phyloP scores from a whole-genome alignment of 2,113 vertebrate genomes.

The Nycticorax nycticorax region DNA sequence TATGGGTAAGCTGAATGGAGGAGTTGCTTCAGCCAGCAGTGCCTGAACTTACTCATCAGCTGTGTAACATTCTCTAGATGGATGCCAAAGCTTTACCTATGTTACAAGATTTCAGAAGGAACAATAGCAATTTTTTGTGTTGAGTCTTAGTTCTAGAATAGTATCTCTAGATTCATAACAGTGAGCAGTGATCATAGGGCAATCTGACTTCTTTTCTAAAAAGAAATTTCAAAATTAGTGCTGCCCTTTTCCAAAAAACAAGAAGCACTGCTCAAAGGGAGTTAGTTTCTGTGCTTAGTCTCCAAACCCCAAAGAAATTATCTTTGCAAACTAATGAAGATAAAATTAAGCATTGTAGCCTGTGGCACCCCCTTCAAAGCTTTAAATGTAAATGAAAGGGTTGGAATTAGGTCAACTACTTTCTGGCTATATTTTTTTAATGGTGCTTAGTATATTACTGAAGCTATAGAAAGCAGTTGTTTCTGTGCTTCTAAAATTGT shows the following conservation, averaged over 20 bases:
- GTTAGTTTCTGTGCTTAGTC: neutral
- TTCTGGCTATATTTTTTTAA: neutral
- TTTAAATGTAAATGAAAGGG: conserved; percentile 1
- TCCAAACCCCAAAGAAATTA: conserved; percentile 29
- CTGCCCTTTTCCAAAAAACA: neutral
- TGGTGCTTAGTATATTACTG: neutral
- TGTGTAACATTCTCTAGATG: neutral
- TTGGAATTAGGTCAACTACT: neutral
- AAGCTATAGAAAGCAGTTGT: neutral
- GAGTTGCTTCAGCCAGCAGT: neutral
- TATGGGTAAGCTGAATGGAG: neutral
- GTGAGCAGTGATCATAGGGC: neutral
- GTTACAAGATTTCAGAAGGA: neutral
- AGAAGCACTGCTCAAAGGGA: neutral
- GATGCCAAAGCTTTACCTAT: neutral
- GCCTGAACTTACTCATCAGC: neutral
- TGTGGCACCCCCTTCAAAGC: neutral
- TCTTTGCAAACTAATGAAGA: conserved; percentile 19
- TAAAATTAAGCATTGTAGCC: conserved; percentile 16
- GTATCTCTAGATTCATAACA: neutral
- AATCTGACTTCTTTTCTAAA: neutral
- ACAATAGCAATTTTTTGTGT: neutral
- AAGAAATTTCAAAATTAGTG: neutral
- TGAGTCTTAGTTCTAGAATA: neutral
- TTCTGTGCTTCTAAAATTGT: neutral